A percentile compares a stretch with the other conserved stretches of the same genome.
Conservation (phyloP, 2,113 vertebrate species). For the Pteropus alecto region DNA sequence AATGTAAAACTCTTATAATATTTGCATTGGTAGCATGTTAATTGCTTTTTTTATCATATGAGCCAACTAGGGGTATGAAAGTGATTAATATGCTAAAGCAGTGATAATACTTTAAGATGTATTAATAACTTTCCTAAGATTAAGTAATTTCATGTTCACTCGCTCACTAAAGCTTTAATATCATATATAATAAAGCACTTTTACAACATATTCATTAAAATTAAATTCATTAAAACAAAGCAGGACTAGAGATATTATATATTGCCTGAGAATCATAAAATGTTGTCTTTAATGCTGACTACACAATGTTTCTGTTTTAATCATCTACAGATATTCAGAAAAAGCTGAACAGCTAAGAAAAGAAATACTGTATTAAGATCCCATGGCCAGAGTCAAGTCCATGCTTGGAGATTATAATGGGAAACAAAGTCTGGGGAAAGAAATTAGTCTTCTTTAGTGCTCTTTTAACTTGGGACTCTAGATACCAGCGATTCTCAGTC, state of each 20-base stretch:
- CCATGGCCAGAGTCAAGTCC: background rate
- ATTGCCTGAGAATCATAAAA: conserved; percentile 26
- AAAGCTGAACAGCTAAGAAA: background rate
- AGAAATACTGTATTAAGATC: background rate
- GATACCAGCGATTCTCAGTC: background rate
- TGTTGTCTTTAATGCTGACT: background rate
- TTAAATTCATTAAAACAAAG: conserved; percentile 66
- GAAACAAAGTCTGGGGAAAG: background rate
- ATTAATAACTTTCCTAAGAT: conserved; percentile 76
- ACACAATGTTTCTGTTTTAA: background rate
- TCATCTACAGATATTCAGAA: background rate
- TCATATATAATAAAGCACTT: conserved; percentile 59
- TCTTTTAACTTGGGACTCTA: background rate
- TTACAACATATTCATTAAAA: conserved; percentile 72
- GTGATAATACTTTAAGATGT: conserved; percentile 76
- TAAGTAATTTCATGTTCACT: conserved; percentile 66
- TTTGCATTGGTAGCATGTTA: conserved; percentile 70
- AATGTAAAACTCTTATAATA: conserved; percentile 76
- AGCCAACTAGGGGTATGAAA: conserved; percentile 67
- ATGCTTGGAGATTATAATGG: background rate
- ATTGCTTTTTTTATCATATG: conserved; percentile 82
- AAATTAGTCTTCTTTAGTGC: background rate
- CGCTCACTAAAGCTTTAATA: conserved; percentile 44
- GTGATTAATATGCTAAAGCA: conserved; percentile 65
- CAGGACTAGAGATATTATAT: background rate